Percentiles rank a stretch among this genome's conserved stretches.
These are phyloP conservation scores for Tautogolabrus adspersus DNA, from an alignment of 2,113 vertebrate genomes.

Conservation along the genomic window DNA sequence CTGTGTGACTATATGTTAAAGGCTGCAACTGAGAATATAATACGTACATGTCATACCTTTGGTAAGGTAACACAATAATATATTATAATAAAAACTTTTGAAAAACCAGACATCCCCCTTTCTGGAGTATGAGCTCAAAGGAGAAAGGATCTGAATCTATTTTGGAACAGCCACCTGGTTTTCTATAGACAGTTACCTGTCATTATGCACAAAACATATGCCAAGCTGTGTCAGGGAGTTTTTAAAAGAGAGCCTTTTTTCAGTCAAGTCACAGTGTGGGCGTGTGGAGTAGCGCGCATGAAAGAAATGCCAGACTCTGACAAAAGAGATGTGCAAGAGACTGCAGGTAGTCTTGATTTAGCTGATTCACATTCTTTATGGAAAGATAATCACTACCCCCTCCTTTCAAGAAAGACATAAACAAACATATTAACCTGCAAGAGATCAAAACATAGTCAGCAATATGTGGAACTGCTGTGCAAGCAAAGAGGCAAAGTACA, in stretches of 20 bases:
- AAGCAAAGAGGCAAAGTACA: conserved; percentile 49
- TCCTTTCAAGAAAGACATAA: background rate
- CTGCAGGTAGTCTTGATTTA: conserved; percentile 13
- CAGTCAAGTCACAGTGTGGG: background rate
- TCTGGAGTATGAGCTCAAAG: background rate
- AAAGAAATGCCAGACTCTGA: conserved; percentile 16
- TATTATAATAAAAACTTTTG: background rate
- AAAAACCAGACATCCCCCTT: background rate
- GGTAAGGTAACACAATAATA: background rate
- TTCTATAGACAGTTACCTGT: conserved; percentile 13
- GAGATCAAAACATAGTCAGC: conserved; percentile 47
- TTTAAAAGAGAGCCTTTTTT: conserved; percentile 12
- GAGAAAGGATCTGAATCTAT: background rate
- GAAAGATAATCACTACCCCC: conserved; percentile 6
- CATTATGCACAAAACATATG: conserved; percentile 7
- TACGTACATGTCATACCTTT: background rate
- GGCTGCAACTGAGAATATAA: background rate
- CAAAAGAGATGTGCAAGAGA: background rate
- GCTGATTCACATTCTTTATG: conserved; percentile 34
- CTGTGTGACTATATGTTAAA: background rate
- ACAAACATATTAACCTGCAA: conserved; percentile 41
- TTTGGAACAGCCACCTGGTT: conserved; percentile 11
- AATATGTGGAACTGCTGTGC: conserved; percentile 48
- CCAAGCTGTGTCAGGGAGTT: background rate
- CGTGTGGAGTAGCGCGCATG: background rate